Base-by-base conservation (phyloP, 2,113 vertebrate genomes). In the Suncus etruscus region DNA sequence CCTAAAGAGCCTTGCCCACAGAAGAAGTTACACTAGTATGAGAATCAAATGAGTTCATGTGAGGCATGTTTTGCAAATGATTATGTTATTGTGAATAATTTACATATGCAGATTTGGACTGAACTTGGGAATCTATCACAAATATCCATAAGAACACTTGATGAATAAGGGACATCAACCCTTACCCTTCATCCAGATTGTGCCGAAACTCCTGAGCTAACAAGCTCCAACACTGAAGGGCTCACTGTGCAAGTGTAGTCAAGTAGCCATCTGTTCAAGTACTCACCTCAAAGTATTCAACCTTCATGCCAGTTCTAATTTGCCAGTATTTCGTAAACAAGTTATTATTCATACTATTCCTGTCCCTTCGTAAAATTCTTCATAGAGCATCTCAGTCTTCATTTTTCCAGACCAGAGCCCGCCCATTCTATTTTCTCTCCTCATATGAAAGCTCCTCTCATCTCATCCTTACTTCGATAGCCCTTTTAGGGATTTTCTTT, bases 271-370 rank as follows among this genome's bases (percentile, higher is more conserved):
- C 88, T 94, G 94, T 65, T 91, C 81, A 90, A 86, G 78, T 45
- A 86, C 11, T 93, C 69, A 85, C 83, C 94, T 93, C 89, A 79
- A 92, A 94, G 73, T 39, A 73, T 83, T 86, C 61, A 6, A 25
- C 82, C 75, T 87, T 45, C 74, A 27, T 0, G 58, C 88, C 93
- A 89, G 65, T 31, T 92, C 73, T 80, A 91, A 91, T 83, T 89
- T 89, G 77, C 87, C 50, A 68, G 14, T 31, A 66, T 83, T 86
- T 93, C 75, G 86, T 69, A 91, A 90, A 80, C 61, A 75, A 83
- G 87, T 79, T 79, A 83, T 92, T 94, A 58, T 73, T 94, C 96
- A 83, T 76, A 54, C 65, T 78, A 87, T 89, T 91, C 89, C 90
- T 83, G 76, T n/a, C 88, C 48, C 58, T 89, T 87, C 72, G 73